Base-by-base conservation (phyloP, 2,113 vertebrate species). In the Chauna torquata region DNA sequence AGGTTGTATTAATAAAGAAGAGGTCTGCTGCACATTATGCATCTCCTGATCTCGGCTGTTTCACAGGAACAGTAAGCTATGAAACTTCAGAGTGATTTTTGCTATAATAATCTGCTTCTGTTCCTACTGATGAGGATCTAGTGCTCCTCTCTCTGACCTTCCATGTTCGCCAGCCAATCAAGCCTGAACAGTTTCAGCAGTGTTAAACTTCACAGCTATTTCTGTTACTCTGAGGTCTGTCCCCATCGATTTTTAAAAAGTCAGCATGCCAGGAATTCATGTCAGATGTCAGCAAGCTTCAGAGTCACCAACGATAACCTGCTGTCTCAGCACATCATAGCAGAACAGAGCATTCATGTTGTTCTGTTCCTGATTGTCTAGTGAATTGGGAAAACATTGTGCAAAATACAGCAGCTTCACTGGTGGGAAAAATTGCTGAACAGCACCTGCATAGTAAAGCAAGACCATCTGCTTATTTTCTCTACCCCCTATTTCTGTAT, bases 271-370 rank as follows among this genome's bases (percentile, higher is more conserved):
- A 98, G 96, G 96, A 97, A 97, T 97, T 96, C 96, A 96, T 98
- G 98, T 98, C 97, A 98, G 97, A 97, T 97, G 97, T 97, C 97
- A 97, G 97, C 91, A 95, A 96, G 90, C 96, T 96, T 97, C 95
- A 96, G 96, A 96, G 97, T 80, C 96, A 93, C 97, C 95, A 88
- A 3, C 1, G 90, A 97, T 97, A 97, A 98, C 89, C 95, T 97
- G 98, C 98, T 97, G 97, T 66, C 97, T 98, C 98, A 98, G 98
- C 98, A 97, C 94, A 94, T 93, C 44, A 12, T 25, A 66, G 94
- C 93, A 92, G 95, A 96, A 23, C 64, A 82, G 83, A 88, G 90
- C 90, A 92, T 72, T 96, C 91, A 34, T 93, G 90, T 96, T 97
- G 91, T 96, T 88, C 96, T 94, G 52, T 32, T 96, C 92, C 96